phyloP scores from a whole-genome alignment of 2,113 vertebrate species.

The Bubo bubo region DNA sequence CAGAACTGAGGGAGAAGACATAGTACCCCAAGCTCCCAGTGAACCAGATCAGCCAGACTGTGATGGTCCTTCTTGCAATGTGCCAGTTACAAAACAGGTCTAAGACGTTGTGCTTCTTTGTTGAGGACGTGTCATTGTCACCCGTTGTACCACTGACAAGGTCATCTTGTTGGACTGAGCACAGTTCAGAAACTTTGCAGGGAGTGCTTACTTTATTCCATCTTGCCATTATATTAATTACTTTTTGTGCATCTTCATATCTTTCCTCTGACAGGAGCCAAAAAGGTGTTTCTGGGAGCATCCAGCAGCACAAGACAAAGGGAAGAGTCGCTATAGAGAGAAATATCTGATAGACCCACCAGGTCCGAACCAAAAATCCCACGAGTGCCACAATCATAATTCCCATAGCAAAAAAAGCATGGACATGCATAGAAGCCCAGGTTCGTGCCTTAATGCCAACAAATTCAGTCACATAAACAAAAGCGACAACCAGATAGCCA shows the following conservation, averaged over 20 bases:
- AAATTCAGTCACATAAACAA: conserved; percentile 95
- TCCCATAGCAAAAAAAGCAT: conserved; percentile 90
- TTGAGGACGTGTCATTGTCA: neutral
- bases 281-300: conserved; percentile 92
- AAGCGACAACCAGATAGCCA: conserved; percentile 92
- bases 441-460: conserved; percentile 88
- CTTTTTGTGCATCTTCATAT: conserved; percentile 80
- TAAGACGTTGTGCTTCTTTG: conserved; percentile 83
- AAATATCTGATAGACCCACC: conserved; percentile 93
- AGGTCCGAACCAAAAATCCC: conserved; percentile 86
- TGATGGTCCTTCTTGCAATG: conserved; percentile 84
- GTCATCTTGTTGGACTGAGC: conserved; percentile 61
- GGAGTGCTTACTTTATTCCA: conserved; percentile 80
- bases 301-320: conserved; percentile 92
- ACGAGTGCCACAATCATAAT: conserved; percentile 88
- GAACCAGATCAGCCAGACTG: conserved; percentile 93
- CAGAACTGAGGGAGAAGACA: conserved; percentile 87
- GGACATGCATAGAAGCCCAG: conserved; percentile 93
- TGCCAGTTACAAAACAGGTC: conserved; percentile 86
- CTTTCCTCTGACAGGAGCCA: conserved; percentile 88
- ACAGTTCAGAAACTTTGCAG: conserved; percentile 81
- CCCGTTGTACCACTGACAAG: neutral
- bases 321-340: conserved; percentile 86
- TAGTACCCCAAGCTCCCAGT: conserved; percentile 93
- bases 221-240: conserved; percentile 83